Evolutionary conservation across 2,888 invertebrate species (phyloP).

Genomic region (Zootermopsis nevadensis): DNA sequence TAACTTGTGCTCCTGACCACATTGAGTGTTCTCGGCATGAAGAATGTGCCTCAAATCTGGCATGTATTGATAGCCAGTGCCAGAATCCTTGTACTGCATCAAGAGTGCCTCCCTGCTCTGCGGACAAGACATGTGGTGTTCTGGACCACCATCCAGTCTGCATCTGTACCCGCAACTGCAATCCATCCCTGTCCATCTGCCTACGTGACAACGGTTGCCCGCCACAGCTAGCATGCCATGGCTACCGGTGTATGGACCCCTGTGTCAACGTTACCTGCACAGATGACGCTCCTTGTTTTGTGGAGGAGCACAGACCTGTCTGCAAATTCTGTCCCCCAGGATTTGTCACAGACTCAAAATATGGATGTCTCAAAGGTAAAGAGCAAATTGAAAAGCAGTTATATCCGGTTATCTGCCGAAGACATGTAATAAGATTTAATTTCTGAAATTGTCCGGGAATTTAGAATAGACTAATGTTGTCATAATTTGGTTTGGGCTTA

Average conservation of each 20-base stretch:
- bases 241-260: conserved; percentile 91
- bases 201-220: conserved; percentile 91
- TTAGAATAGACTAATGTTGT: conserved; percentile 47
- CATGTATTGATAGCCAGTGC: conserved; percentile 86
- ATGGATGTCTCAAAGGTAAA: conserved; percentile 97
- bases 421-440: conserved; percentile 10
- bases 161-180: conserved; percentile 88
- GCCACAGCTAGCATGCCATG: conserved; percentile 84
- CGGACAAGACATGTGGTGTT: conserved; percentile 89
- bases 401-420: neutral
- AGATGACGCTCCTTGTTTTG: conserved; percentile 87
- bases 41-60: conserved; percentile 85
- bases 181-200: conserved; percentile 87
- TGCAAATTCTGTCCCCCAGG: conserved; percentile 97
- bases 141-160: conserved; percentile 88
- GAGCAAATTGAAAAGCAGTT: conserved; percentile 45
- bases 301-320: conserved; percentile 93
- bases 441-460: neutral
- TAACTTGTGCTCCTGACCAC: conserved; percentile 86
- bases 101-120: conserved; percentile 73
- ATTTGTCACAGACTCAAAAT: conserved; percentile 90
- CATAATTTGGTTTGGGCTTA: conserved; percentile 44
- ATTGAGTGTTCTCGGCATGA: conserved; percentile 81
- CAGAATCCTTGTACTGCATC: conserved; percentile 83
- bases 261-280: conserved; percentile 88